Evolutionary conservation across 30 jellyfish, hydroid and myxozoan species (phyloP), one percentile per base, ranked within the genome.

Genomic region (Cassiopea xamachana): DNA sequence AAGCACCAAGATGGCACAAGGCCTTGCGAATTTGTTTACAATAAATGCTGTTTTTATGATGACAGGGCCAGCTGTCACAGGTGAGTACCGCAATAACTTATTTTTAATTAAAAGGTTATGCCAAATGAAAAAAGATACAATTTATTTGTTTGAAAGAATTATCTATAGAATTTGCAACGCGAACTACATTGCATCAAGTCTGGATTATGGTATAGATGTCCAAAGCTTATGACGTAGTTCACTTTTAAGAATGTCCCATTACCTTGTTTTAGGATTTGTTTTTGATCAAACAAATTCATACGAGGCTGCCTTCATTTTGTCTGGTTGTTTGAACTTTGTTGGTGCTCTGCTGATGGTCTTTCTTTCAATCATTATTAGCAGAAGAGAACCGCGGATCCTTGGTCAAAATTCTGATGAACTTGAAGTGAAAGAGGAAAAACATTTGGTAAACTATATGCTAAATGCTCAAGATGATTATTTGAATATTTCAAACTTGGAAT

Each of bases 1-100:
- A 10, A 77, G 87, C 51, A 64, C 27, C 7, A 72, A 84, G 70
- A 84, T 81, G 91, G 50, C 93, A 2, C 75, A 83, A 67, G 97
- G 92, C 9, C 84, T 90, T 10, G 97, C 92, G 8, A 77, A 77
- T 46, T 50, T 90, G 69, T 82, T 82, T 43, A 83, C 93, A 3
- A 48, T 90, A 0, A 90, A 78, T 73, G 93, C 93, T 2, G 45
- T 64, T 61, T 77, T 79, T 80, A 90, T 84, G 90, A 84, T 84
- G 93, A 61, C 87, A 7, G 97, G 97, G 12, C 97, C 97, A 1
- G 93, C 97, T 44, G 48, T 90, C 18, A 92, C 97, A 90, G 97
- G 97, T 83, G 46, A 60, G 90, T 1, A 48, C 69, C 39, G 0
- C 39, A 27, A 27, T 0, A 27, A 27, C 39, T 27, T 27, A 27